Conservation (phyloP, 2,113 vertebrate genomes). For the Grammomys surdaster region DNA sequence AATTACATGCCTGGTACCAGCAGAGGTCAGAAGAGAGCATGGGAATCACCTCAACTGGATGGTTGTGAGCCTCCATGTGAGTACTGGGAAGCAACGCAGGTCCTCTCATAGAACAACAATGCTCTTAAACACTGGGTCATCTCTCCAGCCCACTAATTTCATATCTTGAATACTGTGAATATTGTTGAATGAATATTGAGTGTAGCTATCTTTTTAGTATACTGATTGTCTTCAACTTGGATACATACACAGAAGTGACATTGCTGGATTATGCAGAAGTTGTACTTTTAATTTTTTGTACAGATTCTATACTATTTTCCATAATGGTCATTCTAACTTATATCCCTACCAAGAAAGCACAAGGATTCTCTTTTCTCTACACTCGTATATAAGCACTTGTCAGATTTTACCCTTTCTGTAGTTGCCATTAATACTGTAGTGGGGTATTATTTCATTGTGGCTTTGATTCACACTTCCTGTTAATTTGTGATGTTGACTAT, state of each 20-base stretch:
- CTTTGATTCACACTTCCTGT: slow-evolving; percentile 32
- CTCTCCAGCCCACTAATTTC: background rate
- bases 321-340: background rate
- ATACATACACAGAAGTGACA: background rate
- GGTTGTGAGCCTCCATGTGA: background rate
- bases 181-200: background rate
- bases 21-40: background rate
- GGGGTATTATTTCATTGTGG: background rate
- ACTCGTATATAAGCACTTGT: background rate
- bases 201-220: background rate
- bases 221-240: slow-evolving; percentile 11
- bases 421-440: background rate
- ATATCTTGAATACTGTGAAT: too few species aligned
- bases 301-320: background rate
- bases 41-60: background rate
- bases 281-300: background rate
- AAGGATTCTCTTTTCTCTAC: background rate
- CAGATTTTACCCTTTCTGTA: background rate
- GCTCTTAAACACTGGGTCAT: background rate
- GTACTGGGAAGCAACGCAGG: background rate
- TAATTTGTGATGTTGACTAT: background rate
- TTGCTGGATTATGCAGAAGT: background rate
- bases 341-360: background rate
- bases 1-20: background rate
- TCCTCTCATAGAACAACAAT: background rate